Base-by-base conservation (phyloP, 2,888 invertebrate genomes). In the Neocrepidodera transversa region DNA sequence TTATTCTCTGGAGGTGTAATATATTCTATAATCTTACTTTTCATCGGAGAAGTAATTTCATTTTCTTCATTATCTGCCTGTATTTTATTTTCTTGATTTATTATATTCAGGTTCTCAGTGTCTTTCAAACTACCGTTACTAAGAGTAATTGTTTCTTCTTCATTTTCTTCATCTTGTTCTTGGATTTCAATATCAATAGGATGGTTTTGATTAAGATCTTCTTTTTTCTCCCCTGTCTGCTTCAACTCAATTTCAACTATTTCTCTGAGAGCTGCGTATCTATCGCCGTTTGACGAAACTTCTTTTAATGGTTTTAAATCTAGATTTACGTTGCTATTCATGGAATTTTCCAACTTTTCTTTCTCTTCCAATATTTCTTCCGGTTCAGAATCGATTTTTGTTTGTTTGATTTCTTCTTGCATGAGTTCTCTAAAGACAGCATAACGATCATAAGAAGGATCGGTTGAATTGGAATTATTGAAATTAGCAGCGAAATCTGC, bases 401-500 rank as follows among this genome's bases (percentile, higher is more conserved):
- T 82, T 74, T 87, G 86, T 20, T 87, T 77, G 68, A 88, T 88
- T 75, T 90, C 91, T 71, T 92, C 88, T 67, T 92, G 89, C 67
- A 92, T 85, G 36, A 87, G 74, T 80, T 95, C 94, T 62, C 94
- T 84, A 72, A 95, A 94, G 0, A 91, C 94, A 0, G 94, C 94
- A 76, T 95, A 95, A 68, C 92, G 86, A 75, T 94, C 94, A 72
- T 89, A 90, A 0, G 72, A 64, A 14, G 62, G 32, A 20, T 62
- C 64, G 2, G 50, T 40, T 7, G 54, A 53, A 67, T 86, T 86
- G 4, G 66, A 43, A 70, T 87, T 84, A 36, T 87, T 87, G 71
- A 89, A 89, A 70, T 87, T 87, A 0, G 87, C 87, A 7, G 87
- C 86, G 69, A 90, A 90, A 4, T 85, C 79, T 16, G 84, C 84